Base-by-base conservation (phyloP, 2,888 invertebrate species). In the Agrochola lychnidis region DNA sequence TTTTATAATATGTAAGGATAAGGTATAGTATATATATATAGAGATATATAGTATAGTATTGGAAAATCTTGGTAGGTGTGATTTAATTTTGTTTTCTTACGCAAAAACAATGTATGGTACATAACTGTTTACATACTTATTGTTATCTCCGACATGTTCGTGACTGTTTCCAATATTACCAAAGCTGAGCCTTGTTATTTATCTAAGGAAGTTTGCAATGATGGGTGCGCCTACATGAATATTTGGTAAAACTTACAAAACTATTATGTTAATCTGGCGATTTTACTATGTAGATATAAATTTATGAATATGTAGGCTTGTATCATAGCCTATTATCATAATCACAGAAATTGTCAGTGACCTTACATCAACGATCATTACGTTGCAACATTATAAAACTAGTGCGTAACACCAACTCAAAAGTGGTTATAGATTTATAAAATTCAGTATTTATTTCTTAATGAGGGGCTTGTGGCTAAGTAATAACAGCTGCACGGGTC, bases 201-300 rank as follows among this genome's bases (percentile, higher is more conserved):
- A 70, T 78, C 66, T 78, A 67, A 70, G 83, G 78, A 83, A 80
- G 78, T 80, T 70, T 66, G 79, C 71, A 62, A 83, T 67, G 42
- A 1, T 73, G 51, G 66, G 69, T 70, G 66, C 66, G 79, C 61
- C 73, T 73, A 72, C 73, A 70, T 56, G 68, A 70, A 71, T 80
- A 59, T 75, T 84, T 80, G 71, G 40, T 80, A 70, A 80, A 83
- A 67, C 70, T 83, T 80, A 83, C 83, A 78, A 80, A 83, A 83
- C 51, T 45, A 7, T 70, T 78, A 76, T 72, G 78, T 67, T 80
- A 64, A 83, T 79, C 19, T 6, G 59, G 10, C 12, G 36, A 66
- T 78, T 67, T 76, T 68, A 76, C 82, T 45, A 59, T n/a, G 63
- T 59, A 42, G 62, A 45, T 76, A 51, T 51, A 61, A 22, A 66